Evolutionary conservation across 2,888 invertebrate species (phyloP).

Genomic region (Eustalomyia histrio): DNA sequence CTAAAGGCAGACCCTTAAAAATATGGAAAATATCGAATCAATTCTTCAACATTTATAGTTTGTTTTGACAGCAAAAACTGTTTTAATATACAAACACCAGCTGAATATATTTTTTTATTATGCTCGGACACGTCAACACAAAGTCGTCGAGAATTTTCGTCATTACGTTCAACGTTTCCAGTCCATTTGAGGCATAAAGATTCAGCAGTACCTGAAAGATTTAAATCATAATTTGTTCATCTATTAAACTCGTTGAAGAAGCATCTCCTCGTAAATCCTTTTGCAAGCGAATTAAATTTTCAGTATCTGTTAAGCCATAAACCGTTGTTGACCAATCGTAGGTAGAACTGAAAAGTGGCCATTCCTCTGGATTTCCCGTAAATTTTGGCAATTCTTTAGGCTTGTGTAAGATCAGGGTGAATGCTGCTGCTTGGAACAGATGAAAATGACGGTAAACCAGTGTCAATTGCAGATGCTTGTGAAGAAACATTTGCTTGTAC

Average conservation of each 20-base stretch:
- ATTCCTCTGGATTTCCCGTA: constrained; percentile 46
- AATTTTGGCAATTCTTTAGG: constrained; percentile 24
- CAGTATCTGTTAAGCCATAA: constrained; percentile 50
- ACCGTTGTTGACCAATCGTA: constrained; percentile 52
- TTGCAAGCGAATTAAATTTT: constrained; percentile 54
- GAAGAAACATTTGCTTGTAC: too few relatives aligned
- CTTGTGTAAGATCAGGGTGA: neutral
- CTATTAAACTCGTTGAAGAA: constrained; percentile 30
- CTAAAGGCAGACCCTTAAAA: constrained; percentile 15
- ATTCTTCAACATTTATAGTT: too few relatives aligned
- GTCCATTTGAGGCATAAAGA: too few relatives aligned
- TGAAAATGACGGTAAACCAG: too few relatives aligned
- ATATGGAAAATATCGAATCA: neutral
- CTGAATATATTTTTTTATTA: too few relatives aligned
- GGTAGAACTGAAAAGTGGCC: constrained; percentile 53
- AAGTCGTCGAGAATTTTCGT: too few relatives aligned
- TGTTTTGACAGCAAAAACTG: too few relatives aligned
- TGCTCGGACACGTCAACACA: too few relatives aligned
- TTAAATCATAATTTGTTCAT: constrained; percentile 35
- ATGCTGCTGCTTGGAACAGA: too few relatives aligned
- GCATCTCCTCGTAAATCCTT: constrained; percentile 33
- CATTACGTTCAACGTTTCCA: too few relatives aligned
- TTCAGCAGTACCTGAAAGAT: constrained; percentile 23
- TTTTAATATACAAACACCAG: too few relatives aligned
- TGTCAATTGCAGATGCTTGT: too few relatives aligned